Conservation (phyloP, 2,888 invertebrate genomes). For the Pelosia muscerda region DNA sequence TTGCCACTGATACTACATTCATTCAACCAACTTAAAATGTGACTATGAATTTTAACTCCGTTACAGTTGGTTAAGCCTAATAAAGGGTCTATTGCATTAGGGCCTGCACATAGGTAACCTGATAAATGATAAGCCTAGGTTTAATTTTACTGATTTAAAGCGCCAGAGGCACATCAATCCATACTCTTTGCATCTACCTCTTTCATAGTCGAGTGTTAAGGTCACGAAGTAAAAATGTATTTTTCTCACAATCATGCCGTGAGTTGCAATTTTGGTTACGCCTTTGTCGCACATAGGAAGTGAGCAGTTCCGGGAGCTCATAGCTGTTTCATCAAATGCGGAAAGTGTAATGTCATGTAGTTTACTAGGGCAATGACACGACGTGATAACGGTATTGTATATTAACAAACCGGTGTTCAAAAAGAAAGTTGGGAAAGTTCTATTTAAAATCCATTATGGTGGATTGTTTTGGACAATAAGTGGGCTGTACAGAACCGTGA, state of each 20-base stretch:
- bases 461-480: constrained; percentile 48
- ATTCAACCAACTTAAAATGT: too few relatives aligned
- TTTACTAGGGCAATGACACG: constrained; percentile 71
- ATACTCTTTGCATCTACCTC: too few relatives aligned
- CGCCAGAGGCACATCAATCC: background rate
- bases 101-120: too few relatives aligned
- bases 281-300: constrained; percentile 32
- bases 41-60: too few relatives aligned
- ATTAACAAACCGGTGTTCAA: constrained; percentile 70
- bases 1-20: too few relatives aligned
- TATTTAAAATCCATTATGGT: constrained; percentile 70
- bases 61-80: too few relatives aligned
- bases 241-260: constrained; percentile 5
- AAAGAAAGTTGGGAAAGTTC: constrained; percentile 83
- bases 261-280: constrained; percentile 15
- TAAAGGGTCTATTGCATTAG: too few relatives aligned
- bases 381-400: constrained; percentile 72
- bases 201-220: background rate
- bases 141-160: background rate
- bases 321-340: constrained; percentile 59
- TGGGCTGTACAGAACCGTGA: constrained; percentile 33
- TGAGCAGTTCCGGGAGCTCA: constrained; percentile 44
- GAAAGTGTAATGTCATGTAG: constrained; percentile 69
- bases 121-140: background rate
- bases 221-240: background rate